Percentiles rank a stretch among this genome's conserved stretches.
Evolutionary conservation across 1,140 invertebrate species (phyloP).

Genomic region (Drosophila subpulchrella): DNA sequence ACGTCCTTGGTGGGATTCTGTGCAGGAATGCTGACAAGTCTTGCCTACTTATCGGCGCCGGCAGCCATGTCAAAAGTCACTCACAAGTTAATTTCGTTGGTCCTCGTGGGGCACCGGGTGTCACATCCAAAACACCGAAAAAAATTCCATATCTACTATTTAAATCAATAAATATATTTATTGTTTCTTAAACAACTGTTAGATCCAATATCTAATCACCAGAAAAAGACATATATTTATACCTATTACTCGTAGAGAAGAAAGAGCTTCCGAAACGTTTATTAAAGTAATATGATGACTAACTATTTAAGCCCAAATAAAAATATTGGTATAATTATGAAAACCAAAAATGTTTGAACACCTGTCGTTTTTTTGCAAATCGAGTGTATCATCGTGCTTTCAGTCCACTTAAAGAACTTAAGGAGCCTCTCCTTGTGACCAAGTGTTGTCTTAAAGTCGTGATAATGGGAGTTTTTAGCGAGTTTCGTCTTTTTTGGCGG

Average conservation of each 20-base stretch:
- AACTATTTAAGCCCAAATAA: too few species aligned
- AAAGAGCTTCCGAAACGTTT: too few species aligned
- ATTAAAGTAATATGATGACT: too few species aligned
- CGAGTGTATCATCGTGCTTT: slow-evolving; percentile 14
- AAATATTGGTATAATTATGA: too few species aligned
- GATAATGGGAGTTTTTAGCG: slow-evolving; percentile 10
- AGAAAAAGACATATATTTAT: too few species aligned
- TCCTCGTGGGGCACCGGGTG: slow-evolving; percentile 44
- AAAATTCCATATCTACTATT: background rate
- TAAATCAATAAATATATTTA: background rate
- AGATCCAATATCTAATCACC: too few species aligned
- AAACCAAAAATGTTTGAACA: slow-evolving; percentile 2
- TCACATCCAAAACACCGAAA: slow-evolving; percentile 3
- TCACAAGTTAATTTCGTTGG: slow-evolving; percentile 73
- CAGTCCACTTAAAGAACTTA: slow-evolving; percentile 49
- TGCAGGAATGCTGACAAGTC: slow-evolving; percentile 45
- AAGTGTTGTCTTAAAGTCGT: slow-evolving; percentile 15
- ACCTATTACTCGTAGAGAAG: too few species aligned
- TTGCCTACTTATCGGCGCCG: slow-evolving; percentile 67
- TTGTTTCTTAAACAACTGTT: background rate
- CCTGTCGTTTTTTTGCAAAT: slow-evolving; percentile 4
- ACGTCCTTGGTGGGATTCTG: slow-evolving; percentile 8
- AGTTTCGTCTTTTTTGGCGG: background rate
- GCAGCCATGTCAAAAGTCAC: slow-evolving; percentile 58
- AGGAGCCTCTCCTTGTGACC: slow-evolving; percentile 24